Conservation (phyloP, 2,888 invertebrate genomes). For the Tupiocoris notatus region DNA sequence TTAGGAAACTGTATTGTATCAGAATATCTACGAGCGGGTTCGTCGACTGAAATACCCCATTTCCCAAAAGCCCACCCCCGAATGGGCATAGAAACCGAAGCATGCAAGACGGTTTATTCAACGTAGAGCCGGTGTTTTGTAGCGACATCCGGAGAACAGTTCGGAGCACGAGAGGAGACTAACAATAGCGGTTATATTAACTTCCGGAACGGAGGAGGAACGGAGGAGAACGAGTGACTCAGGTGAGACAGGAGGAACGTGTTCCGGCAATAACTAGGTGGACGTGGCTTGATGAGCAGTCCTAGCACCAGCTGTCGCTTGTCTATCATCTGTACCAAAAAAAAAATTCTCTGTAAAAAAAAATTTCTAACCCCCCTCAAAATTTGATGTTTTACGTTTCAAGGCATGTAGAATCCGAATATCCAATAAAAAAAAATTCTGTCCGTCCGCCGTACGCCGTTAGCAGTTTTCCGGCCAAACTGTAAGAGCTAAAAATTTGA, state of each 20-base stretch:
- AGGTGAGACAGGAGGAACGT: background rate
- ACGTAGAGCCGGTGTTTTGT: conserved; percentile 43
- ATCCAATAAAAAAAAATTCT: too few relatives aligned
- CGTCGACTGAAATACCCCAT: background rate
- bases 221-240: background rate
- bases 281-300: background rate
- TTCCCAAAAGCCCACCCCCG: background rate
- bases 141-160: conserved; percentile 22
- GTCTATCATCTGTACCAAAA: background rate
- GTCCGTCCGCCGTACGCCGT: too few relatives aligned
- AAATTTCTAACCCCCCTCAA: too few relatives aligned
- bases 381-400: too few relatives aligned
- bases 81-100: background rate
- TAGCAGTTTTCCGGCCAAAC: too few relatives aligned
- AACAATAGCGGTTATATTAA: conserved; percentile 37
- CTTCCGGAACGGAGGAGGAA: conserved; percentile 13
- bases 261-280: conserved; percentile 22
- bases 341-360: too few relatives aligned
- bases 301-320: too few relatives aligned
- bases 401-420: background rate
- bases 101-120: conserved; percentile 31
- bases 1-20: background rate
- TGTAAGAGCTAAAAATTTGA: too few relatives aligned
- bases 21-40: background rate
- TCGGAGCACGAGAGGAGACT: background rate